Conservation (phyloP, 2,113 vertebrate genomes). For the Mus pahari region DNA sequence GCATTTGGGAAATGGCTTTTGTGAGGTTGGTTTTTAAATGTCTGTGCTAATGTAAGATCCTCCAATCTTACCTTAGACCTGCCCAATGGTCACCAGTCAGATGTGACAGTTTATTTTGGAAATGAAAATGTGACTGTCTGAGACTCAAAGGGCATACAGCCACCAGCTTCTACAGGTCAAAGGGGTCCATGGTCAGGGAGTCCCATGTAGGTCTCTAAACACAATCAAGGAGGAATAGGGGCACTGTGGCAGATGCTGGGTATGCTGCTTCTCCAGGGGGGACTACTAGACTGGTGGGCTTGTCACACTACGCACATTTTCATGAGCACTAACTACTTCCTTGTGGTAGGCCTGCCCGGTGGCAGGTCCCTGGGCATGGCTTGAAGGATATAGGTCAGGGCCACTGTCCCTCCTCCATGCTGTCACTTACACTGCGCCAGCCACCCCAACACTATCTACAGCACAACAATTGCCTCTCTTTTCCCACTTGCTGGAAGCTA, state of each 20-base stretch:
- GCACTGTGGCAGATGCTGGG: not conserved
- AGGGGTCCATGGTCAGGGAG: not conserved
- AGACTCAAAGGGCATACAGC: not conserved
- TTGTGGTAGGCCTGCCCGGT: accelerated
- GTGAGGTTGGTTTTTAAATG: conserved; percentile 15
- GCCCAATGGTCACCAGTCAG: not conserved
- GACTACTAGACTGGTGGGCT: accelerated
- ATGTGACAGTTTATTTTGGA: not conserved
- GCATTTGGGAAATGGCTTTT: not conserved
- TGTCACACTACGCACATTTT: accelerated
- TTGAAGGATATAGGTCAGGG: not conserved
- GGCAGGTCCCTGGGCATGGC: not conserved
- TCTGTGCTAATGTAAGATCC: not conserved
- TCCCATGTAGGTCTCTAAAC: not conserved
- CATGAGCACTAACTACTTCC: not conserved
- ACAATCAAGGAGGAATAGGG: not conserved
- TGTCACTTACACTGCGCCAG: accelerated
- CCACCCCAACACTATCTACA: accelerated
- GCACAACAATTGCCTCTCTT: not conserved
- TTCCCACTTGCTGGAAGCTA: not conserved
- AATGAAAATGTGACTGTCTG: not conserved
- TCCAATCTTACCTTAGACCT: too few relatives aligned
- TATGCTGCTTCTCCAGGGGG: too few relatives aligned
- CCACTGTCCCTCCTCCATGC: not conserved
- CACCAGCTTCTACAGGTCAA: not conserved